Percentiles rank a stretch among this genome's conserved stretches.
Conservation (phyloP, 2,888 invertebrate species). For the Dynastes grantii region DNA sequence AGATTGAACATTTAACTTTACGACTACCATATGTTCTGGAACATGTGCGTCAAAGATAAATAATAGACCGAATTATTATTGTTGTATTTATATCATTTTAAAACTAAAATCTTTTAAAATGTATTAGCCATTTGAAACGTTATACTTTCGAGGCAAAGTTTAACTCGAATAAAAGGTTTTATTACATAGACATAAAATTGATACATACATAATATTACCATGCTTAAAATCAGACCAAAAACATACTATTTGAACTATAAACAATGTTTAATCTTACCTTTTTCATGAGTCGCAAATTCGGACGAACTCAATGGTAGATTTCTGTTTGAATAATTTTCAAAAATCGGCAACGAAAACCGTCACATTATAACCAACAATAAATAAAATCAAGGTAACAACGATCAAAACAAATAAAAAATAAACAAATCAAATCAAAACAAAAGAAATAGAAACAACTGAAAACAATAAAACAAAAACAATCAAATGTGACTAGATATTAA, state of each 20-base stretch:
- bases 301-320: neutral
- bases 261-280: conserved; percentile 16
- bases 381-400: conserved; percentile 11
- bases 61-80: neutral
- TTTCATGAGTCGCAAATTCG: conserved; percentile 23
- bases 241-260: neutral
- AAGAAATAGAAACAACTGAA: neutral
- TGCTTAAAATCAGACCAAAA: neutral
- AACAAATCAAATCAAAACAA: neutral
- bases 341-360: neutral
- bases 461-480: neutral
- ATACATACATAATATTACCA: neutral
- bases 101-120: neutral
- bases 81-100: neutral
- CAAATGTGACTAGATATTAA: conserved; percentile 15
- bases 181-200: no score
- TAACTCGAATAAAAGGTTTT: no score
- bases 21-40: conserved; percentile 5
- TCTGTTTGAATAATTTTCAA: neutral
- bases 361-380: conserved; percentile 22
- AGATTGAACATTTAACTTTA: conserved; percentile 23
- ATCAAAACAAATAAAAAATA: neutral
- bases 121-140: no score
- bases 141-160: no score
- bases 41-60: conserved; percentile 11